Percentiles rank a stretch among this genome's conserved stretches.
These are phyloP conservation scores for Podarcis cretensis DNA, from an alignment of 2,113 vertebrate genomes.

Conservation along the genomic window DNA sequence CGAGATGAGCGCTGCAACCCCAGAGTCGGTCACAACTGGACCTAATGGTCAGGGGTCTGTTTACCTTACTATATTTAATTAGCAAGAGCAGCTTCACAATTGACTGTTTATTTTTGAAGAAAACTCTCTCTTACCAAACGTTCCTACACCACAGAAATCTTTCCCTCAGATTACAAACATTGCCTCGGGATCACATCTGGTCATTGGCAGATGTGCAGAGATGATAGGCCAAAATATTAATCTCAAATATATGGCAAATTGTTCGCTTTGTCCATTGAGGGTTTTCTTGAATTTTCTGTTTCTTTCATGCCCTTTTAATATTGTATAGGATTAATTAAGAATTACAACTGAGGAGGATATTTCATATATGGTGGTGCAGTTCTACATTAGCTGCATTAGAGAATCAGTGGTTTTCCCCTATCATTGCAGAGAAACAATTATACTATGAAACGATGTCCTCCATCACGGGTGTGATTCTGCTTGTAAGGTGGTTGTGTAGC, in stretches of 20 bases:
- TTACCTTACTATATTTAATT: background rate
- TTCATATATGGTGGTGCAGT: background rate
- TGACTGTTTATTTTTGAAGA: background rate
- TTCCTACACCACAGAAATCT: background rate
- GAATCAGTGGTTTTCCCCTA: background rate
- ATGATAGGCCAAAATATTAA: background rate
- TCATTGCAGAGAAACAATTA: background rate
- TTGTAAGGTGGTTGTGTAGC: background rate
- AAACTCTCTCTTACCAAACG: background rate
- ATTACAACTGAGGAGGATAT: background rate
- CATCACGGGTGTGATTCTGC: background rate
- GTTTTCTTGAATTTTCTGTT: background rate
- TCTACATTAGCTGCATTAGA: background rate
- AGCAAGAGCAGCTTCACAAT: background rate
- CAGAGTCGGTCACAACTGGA: too few relatives aligned
- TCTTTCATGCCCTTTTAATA: background rate
- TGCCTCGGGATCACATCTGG: background rate
- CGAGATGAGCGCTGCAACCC: too few relatives aligned
- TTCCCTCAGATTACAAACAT: background rate
- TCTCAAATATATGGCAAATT: background rate
- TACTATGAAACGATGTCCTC: too few relatives aligned
- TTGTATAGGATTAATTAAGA: background rate
- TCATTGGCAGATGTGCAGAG: background rate
- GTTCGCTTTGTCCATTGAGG: too few relatives aligned
- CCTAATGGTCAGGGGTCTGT: too few relatives aligned